Evolutionary conservation across 2,888 invertebrate species (phyloP).

Genomic region (Synanthedon formicaeformis): DNA sequence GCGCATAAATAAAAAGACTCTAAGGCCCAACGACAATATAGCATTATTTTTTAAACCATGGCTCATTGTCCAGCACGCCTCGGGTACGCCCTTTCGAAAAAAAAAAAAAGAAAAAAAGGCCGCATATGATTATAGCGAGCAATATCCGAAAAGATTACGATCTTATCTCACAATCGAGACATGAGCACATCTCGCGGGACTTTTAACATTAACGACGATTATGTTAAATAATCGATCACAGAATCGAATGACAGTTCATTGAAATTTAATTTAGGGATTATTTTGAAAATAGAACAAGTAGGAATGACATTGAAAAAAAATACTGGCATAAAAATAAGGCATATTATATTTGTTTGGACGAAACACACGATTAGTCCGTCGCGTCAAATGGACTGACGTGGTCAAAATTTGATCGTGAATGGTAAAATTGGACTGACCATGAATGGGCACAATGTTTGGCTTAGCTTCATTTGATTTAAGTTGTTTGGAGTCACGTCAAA

Average conservation of each 20-base stretch:
- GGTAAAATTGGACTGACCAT: too few species aligned
- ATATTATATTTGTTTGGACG: too few species aligned
- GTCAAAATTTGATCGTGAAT: too few species aligned
- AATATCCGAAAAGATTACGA: slow-evolving; percentile 67
- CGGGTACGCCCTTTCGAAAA: slow-evolving; percentile 37
- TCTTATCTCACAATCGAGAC: slow-evolving; percentile 63
- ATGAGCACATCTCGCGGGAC: slow-evolving; percentile 43
- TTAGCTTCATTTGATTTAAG: too few species aligned
- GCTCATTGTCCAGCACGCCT: slow-evolving; percentile 50
- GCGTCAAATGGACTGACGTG: too few species aligned
- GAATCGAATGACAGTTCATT: background rate
- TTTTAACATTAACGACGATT: slow-evolving; percentile 35
- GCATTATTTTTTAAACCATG: slow-evolving; percentile 38
- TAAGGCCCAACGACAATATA: slow-evolving; percentile 12
- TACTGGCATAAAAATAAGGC: too few species aligned
- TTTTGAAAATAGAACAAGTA: too few species aligned
- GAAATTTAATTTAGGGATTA: too few species aligned
- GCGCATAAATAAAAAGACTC: background rate
- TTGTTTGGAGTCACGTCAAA: too few species aligned
- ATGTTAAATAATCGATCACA: slow-evolving; percentile 12
- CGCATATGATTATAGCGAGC: slow-evolving; percentile 68
- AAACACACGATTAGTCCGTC: too few species aligned
- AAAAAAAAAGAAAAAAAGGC: slow-evolving; percentile 37
- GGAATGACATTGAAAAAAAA: too few species aligned
- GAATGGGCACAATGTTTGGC: too few species aligned